phyloP scores from a whole-genome alignment of 2,888 invertebrate species.

The Cordilura impudica region DNA sequence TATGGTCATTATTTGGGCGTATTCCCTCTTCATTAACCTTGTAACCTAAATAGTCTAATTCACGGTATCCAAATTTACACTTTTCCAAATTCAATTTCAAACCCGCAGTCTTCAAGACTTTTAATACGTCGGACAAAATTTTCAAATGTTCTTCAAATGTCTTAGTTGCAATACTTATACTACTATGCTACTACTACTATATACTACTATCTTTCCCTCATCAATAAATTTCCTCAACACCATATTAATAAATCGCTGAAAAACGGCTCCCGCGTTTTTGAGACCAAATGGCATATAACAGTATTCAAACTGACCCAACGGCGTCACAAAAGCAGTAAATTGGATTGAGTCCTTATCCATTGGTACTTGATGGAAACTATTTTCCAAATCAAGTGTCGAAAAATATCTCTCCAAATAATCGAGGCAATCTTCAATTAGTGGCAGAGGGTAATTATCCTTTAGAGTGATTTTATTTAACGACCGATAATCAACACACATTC shows the following conservation, averaged over 20 bases:
- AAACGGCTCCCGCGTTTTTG: no score
- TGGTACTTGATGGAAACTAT: neutral
- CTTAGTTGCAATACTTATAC: neutral
- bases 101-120: no score
- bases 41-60: slow-evolving; percentile 10
- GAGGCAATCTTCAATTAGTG: neutral
- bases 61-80: slow-evolving; percentile 10
- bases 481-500: neutral
- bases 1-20: slow-evolving; percentile 1
- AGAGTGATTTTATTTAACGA: neutral
- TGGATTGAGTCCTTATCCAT: neutral
- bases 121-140: no score
- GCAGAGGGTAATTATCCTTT: neutral
- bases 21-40: neutral
- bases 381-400: neutral
- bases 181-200: no score
- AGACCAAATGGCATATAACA: no score
- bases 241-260: no score
- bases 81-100: neutral
- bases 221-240: neutral
- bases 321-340: no score
- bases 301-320: no score
- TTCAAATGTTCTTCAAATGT: no score
- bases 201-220: neutral
- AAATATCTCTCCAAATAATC: neutral